Evolutionary conservation across 2,888 invertebrate genomes (phyloP).

Genomic region (Cryptus viduatorius): DNA sequence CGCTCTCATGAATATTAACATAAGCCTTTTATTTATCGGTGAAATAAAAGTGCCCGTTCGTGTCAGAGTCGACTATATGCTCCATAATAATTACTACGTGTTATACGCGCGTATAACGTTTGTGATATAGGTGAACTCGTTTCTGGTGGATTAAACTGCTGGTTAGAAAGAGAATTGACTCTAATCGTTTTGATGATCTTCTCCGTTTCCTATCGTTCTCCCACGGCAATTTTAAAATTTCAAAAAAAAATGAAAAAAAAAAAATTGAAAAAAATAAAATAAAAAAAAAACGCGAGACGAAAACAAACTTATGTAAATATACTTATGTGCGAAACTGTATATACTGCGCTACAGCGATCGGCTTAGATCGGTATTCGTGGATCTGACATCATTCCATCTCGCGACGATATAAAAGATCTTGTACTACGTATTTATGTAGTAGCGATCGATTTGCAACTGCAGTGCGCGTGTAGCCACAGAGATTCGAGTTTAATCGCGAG

Average conservation of each 20-base stretch:
- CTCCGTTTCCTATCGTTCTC: not conserved
- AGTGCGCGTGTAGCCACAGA: not conserved
- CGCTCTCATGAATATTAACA: slow-evolving; percentile 70
- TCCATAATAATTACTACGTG: slow-evolving; percentile 68
- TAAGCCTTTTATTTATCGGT: slow-evolving; percentile 76
- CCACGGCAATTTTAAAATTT: not conserved
- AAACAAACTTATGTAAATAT: slow-evolving; percentile 34
- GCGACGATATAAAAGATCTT: slow-evolving; percentile 1
- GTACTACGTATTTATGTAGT: not conserved
- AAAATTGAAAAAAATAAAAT: slow-evolving; percentile 8
- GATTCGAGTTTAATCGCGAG: slow-evolving; percentile 25
- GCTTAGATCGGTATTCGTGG: not conserved
- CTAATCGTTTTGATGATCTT: slow-evolving; percentile 42
- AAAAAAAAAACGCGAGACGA: not conserved
- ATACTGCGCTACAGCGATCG: not conserved
- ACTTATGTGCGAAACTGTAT: not conserved
- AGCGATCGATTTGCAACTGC: not conserved
- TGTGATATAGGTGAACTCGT: slow-evolving; percentile 40
- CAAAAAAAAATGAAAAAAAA: not conserved
- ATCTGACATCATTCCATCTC: slow-evolving; percentile 7
- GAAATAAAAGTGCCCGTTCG: slow-evolving; percentile 68
- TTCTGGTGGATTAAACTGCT: slow-evolving; percentile 38
- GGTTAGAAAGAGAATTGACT: slow-evolving; percentile 42
- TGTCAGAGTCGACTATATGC: slow-evolving; percentile 61
- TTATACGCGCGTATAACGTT: slow-evolving; percentile 12